Evolutionary conservation across 2,113 vertebrate genomes (phyloP).

Genomic region (Theristicus caerulescens): DNA sequence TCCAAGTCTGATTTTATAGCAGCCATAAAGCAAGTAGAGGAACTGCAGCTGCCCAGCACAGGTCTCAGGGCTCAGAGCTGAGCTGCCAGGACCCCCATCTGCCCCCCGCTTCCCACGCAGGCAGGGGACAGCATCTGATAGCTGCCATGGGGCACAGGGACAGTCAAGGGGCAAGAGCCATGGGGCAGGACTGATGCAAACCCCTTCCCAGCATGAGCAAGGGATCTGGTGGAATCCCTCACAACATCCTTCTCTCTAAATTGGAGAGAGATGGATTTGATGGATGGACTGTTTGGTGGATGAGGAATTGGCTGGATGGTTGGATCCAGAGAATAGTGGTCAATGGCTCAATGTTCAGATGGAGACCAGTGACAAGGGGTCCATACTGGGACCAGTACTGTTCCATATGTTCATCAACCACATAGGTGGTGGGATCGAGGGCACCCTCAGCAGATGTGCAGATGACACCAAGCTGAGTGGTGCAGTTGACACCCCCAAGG

Average conservation of each 20-base stretch:
- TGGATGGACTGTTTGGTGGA: neutral
- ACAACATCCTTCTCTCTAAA: neutral
- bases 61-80: neutral
- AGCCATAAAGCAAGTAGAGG: neutral
- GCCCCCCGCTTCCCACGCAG: neutral
- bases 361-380: neutral
- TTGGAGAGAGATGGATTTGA: neutral
- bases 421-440: neutral
- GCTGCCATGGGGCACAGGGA: neutral
- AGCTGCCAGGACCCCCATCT: neutral
- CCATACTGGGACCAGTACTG: neutral
- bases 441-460: neutral
- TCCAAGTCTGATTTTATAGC: neutral
- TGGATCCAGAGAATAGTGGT: neutral
- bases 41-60: neutral
- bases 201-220: neutral
- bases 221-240: neutral
- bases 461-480: too few relatives aligned
- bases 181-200: neutral
- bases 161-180: neutral
- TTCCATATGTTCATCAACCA: neutral
- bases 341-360: neutral
- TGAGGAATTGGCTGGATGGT: neutral
- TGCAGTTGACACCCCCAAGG: too few relatives aligned
- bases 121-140: fast-evolving